These are phyloP conservation scores for Drosophila ananassae DNA, from an alignment of 1,140 invertebrate genomes.

Conservation along the genomic window DNA sequence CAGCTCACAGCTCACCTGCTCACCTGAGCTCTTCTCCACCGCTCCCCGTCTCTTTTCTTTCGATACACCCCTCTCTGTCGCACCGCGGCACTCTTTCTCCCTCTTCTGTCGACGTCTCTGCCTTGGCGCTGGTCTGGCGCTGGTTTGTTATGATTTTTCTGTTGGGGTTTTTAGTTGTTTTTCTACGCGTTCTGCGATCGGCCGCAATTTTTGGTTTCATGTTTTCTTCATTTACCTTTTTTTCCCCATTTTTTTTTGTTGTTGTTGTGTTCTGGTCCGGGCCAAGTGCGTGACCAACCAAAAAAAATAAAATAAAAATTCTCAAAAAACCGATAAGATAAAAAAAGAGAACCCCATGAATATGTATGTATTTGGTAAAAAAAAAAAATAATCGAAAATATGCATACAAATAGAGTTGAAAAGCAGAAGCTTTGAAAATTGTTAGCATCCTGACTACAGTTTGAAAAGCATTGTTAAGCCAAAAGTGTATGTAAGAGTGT, in stretches of 20 bases:
- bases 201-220: constrained; percentile 63
- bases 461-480: constrained; percentile 7
- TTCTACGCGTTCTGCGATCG: constrained; percentile 80
- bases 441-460: constrained; percentile 3
- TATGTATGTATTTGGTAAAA: constrained; percentile 1
- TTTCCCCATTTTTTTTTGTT: neutral
- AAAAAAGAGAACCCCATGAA: constrained; percentile 7
- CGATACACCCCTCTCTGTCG: neutral
- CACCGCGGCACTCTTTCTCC: neutral
- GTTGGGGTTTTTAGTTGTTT: constrained; percentile 79
- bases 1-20: constrained; percentile 12
- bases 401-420: too few species aligned
- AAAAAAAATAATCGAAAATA: neutral
- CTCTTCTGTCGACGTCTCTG: constrained; percentile 28
- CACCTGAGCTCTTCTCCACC: constrained; percentile 15
- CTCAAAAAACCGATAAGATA: constrained; percentile 45
- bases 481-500: constrained; percentile 1
- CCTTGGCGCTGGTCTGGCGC: constrained; percentile 39
- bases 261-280: constrained; percentile 1
- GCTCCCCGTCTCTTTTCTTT: neutral
- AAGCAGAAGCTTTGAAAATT: neutral
- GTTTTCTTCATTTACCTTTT: neutral
- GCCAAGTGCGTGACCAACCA: constrained; percentile 40
- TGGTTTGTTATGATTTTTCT: constrained; percentile 81
- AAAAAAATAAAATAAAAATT: neutral